Evolutionary conservation across 1,140 invertebrate species (phyloP), one percentile per base, ranked within the genome.

Genomic region (Drosophila saltans): DNA sequence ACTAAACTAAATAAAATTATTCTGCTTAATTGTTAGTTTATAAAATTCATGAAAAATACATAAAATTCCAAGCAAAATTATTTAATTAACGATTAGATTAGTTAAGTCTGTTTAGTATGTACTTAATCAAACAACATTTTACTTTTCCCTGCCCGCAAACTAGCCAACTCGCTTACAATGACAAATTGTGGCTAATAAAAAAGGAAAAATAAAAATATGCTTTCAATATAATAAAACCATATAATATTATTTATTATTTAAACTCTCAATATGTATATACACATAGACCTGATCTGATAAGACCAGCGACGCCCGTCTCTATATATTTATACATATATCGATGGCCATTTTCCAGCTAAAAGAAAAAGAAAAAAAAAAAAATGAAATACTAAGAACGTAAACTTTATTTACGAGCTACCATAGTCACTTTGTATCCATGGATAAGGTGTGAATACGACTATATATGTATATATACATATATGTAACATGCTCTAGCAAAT

Each of bases 361-460:
- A 58, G 28, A 30, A 58, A 28, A 30, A 36, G 28, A 58, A 39
- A 8, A 59, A 59, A 21, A 21, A 59, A 10, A 58, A 58, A 36
- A 28, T 36, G 16, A 58, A 2, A 30, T 30, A 30, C 2, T n/a
- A 58, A 11, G 33, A 36, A 36, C 30, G 26, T 52, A 45, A 30
- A 60, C 2, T 61, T 88, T 82, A 85, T 85, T 85, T 88, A 88
- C 75, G 77, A 76, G 67, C 65, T 36, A 55, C 36, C 39, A 10
- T 10, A 43, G 24, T 33, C 30, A n/a, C 11, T 8, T 30, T 3
- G 58, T 64, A 65, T 70, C 30, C 61, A 72, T 59, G 72, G 65
- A 66, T 48, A 58, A 66, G 55, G 77, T 55, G 36, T 30, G 30
- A 36, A 30, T 63, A 60, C 21, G 21, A 26, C 45, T 48, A 16